Conservation (phyloP, 2,888 invertebrate genomes). For the Slavum lentiscoides region DNA sequence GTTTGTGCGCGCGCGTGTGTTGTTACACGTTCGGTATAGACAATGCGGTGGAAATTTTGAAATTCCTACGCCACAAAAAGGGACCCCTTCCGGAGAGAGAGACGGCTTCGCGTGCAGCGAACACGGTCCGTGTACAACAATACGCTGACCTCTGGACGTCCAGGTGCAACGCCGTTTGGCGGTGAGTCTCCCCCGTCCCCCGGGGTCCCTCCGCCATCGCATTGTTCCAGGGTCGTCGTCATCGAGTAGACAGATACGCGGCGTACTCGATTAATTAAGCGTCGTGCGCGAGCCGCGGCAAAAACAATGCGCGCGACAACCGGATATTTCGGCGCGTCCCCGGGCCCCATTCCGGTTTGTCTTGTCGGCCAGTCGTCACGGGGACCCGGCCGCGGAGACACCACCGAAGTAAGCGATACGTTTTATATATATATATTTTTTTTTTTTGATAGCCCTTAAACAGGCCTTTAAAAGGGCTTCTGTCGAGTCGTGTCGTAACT, state of each 20-base stretch:
- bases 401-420: not conserved
- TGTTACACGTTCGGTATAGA: no score
- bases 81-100: no score
- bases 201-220: not conserved
- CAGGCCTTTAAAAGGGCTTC: no score
- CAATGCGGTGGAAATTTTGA: no score
- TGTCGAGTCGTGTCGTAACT: no score
- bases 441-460: no score
- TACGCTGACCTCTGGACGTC: conserved; percentile 37
- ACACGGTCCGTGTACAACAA: not conserved
- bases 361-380: conserved; percentile 46
- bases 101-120: not conserved
- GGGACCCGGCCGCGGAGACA: not conserved
- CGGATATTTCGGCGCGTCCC: conserved; percentile 17
- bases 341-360: not conserved
- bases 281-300: not conserved
- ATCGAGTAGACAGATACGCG: not conserved
- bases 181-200: not conserved
- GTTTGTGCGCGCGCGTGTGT: no score
- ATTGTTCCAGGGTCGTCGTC: not conserved
- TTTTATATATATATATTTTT: no score
- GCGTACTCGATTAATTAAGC: not conserved
- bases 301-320: conserved; percentile 33
- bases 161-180: conserved; percentile 37
- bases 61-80: no score